These are phyloP conservation scores for Otolemur crassicaudatus DNA, from an alignment of 2,797 vertebrate species.

Conservation along the genomic window DNA sequence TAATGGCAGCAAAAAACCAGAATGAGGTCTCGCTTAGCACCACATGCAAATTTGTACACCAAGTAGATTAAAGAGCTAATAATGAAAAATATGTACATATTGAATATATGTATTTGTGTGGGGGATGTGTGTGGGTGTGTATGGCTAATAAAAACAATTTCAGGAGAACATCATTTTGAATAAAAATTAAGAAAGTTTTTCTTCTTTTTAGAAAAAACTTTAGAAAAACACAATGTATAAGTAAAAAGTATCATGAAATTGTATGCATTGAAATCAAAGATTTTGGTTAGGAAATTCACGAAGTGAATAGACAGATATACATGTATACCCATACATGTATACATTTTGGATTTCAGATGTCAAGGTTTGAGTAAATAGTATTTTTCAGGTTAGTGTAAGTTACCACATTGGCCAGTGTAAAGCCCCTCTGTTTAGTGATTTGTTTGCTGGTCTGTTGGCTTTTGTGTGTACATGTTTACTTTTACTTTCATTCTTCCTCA, in stretches of 20 bases:
- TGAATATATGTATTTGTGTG: background rate
- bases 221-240: background rate
- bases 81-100: background rate
- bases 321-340: too few species aligned
- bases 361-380: background rate
- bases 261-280: background rate
- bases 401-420: background rate
- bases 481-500: background rate
- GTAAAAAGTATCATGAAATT: background rate
- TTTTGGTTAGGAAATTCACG: background rate
- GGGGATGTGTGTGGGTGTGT: rapidly evolving
- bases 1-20: background rate
- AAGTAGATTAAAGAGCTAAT: background rate
- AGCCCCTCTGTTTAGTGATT: too few species aligned
- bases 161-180: background rate
- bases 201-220: background rate
- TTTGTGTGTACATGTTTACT: background rate
- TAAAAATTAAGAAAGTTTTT: background rate
- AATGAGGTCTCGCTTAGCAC: background rate
- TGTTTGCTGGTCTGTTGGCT: background rate
- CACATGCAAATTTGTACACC: background rate
- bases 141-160: background rate
- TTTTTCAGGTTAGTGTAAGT: background rate
- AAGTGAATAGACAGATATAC: background rate
- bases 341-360: background rate